phyloP scores from a whole-genome alignment of 2,113 vertebrate genomes.

The Euleptes europaea region DNA sequence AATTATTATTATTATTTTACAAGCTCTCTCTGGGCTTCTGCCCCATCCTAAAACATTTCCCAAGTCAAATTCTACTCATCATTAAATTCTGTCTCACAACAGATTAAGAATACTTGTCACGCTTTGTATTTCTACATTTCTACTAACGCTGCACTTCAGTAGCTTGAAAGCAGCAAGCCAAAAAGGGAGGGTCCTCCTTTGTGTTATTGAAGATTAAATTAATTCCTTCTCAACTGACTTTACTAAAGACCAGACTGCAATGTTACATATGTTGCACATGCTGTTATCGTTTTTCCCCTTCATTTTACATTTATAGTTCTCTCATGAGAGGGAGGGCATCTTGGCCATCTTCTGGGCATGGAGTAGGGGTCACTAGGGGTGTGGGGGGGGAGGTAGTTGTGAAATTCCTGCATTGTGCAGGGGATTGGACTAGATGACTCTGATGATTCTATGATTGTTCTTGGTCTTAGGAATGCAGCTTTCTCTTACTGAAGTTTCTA shows the following conservation, averaged over 20 bases:
- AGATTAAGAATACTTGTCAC: background rate
- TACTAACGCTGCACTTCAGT: background rate
- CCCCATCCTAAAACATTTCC: background rate
- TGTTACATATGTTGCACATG: background rate
- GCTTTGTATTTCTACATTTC: background rate
- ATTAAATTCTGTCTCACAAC: background rate
- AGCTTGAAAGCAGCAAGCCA: background rate
- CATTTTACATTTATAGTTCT: background rate
- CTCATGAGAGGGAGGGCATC: too few species aligned
- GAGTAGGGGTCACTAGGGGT: too few species aligned
- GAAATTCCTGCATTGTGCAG: too few species aligned
- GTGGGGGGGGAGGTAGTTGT: too few species aligned
- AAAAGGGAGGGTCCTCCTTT: background rate
- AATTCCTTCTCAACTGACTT: background rate
- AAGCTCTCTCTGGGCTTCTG: background rate
- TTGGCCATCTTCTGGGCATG: too few species aligned
- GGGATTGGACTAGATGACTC: too few species aligned
- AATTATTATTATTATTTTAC: too few species aligned
- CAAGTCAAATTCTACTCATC: background rate
- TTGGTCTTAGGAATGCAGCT: background rate
- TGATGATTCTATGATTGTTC: too few species aligned
- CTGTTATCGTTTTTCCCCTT: background rate
- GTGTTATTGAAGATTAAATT: background rate
- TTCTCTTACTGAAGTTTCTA: background rate
- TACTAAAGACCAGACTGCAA: background rate